These are phyloP conservation scores for Umimayanthus chanpuru DNA, from an alignment of 92 coral and sea anemone genomes.

Conservation along the genomic window DNA sequence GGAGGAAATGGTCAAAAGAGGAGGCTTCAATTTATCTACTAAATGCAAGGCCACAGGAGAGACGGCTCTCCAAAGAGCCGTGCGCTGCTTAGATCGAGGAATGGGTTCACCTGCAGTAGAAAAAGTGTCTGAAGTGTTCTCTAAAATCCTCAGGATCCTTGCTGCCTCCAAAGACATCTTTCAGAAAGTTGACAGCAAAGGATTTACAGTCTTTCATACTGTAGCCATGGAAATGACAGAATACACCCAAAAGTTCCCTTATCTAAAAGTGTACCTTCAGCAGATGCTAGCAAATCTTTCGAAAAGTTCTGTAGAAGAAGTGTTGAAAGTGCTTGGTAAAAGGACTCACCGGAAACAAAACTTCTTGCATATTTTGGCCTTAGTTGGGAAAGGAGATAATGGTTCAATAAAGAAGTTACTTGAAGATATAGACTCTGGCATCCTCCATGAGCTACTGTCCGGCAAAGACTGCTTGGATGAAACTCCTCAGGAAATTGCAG, in stretches of 20 bases:
- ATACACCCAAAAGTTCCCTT: not conserved
- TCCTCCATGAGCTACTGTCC: not conserved
- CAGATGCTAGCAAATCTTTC: not conserved
- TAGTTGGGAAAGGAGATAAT: not conserved
- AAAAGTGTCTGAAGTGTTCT: not conserved
- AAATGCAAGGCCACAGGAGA: not conserved
- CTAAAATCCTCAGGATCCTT: not conserved
- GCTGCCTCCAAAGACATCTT: not conserved
- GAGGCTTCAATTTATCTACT: not conserved
- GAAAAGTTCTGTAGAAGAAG: not conserved
- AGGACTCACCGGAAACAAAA: not conserved
- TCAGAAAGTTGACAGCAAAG: not conserved
- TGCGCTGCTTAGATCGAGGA: not conserved
- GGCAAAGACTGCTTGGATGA: not conserved
- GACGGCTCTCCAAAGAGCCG: conserved; percentile 11
- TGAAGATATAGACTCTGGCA: not conserved
- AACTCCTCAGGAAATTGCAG: conserved; percentile 1
- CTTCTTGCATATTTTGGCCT: conserved; percentile 3
- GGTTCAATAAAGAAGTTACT: not conserved
- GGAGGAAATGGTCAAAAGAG: conserved; percentile 7
- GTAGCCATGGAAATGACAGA: not conserved
- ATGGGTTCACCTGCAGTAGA: not conserved
- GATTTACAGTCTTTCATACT: conserved; percentile 1
- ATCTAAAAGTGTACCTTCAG: not conserved
- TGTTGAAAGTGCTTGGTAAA: not conserved